Conservation (phyloP, 2,888 invertebrate species). For the Blastobasis lacticolella region DNA sequence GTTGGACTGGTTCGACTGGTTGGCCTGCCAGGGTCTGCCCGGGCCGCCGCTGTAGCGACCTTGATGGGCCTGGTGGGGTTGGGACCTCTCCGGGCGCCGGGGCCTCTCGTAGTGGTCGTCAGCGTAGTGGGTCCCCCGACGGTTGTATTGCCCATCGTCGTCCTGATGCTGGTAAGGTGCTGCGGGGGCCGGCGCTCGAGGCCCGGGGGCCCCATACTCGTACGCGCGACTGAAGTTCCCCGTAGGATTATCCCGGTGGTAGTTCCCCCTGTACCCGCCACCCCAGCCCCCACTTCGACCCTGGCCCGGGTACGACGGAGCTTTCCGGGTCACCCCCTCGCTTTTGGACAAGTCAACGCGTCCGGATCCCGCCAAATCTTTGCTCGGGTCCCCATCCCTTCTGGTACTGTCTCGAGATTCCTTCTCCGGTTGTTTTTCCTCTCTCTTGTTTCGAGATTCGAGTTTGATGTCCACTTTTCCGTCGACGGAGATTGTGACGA, state of each 20-base stretch:
- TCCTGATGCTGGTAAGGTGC: neutral
- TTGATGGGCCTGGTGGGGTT: neutral
- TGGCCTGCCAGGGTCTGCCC: slow-evolving; percentile 24
- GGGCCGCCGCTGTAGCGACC: slow-evolving; percentile 5
- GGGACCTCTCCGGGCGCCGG: no score
- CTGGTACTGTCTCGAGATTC: no score
- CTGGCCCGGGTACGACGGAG: slow-evolving; percentile 78
- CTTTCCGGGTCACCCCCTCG: slow-evolving; percentile 52
- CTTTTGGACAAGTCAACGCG: slow-evolving; percentile 35
- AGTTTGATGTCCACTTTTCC: slow-evolving; percentile 75
- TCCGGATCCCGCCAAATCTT: slow-evolving; percentile 12
- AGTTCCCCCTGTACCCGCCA: slow-evolving; percentile 52
- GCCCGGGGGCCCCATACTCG: slow-evolving; percentile 35
- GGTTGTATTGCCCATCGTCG: neutral
- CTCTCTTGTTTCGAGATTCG: slow-evolving; percentile 16
- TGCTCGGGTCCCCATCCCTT: neutral
- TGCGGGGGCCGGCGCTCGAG: neutral
- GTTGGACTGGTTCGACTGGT: slow-evolving; percentile 13
- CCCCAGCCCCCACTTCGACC: slow-evolving; percentile 49
- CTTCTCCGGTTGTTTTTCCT: slow-evolving; percentile 1
- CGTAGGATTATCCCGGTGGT: slow-evolving; percentile 23
- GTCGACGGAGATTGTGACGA: slow-evolving; percentile 74
- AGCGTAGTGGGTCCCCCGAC: slow-evolving; percentile 15
- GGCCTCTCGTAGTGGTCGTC: slow-evolving; percentile 25
- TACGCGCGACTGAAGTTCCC: slow-evolving; percentile 29